Evolutionary conservation across 64 coral and sea anemone species (phyloP).

Genomic region (Pocillopora damicornis): DNA sequence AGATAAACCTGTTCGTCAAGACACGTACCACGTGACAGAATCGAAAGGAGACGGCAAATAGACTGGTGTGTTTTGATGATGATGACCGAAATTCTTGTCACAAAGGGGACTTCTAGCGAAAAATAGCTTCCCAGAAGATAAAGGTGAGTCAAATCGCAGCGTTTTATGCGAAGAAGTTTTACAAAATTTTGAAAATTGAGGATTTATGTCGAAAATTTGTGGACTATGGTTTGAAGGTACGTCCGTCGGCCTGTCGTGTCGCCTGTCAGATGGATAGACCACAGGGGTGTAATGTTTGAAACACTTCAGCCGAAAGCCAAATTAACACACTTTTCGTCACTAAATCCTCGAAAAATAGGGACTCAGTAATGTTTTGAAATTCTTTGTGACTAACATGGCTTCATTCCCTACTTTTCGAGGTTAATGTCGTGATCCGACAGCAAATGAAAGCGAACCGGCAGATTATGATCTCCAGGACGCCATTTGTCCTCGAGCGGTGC

Average conservation of each 20-base stretch:
- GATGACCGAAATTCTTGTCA: background rate
- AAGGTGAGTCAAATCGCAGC: conserved; percentile 3
- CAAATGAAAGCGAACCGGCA: too few species aligned
- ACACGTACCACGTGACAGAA: conserved; percentile 13
- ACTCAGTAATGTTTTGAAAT: background rate
- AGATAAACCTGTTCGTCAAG: conserved; percentile 1
- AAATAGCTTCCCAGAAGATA: background rate
- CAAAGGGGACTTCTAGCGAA: background rate
- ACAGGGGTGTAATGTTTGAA: background rate
- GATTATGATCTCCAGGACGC: too few species aligned
- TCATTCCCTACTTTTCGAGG: background rate
- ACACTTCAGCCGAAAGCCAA: background rate
- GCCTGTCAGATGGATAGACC: conserved; percentile 35
- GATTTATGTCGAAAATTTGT: background rate
- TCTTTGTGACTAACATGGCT: background rate
- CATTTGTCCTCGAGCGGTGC: too few species aligned
- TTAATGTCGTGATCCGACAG: background rate
- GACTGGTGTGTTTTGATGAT: background rate
- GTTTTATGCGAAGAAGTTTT: too few species aligned
- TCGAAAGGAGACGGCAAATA: background rate
- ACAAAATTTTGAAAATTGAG: background rate
- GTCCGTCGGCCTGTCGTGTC: background rate
- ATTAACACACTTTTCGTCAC: background rate
- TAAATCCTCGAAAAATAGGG: background rate
- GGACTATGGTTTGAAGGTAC: background rate